Conservation (phyloP, 1,140 invertebrate species). For the Bombus pyrosoma region DNA sequence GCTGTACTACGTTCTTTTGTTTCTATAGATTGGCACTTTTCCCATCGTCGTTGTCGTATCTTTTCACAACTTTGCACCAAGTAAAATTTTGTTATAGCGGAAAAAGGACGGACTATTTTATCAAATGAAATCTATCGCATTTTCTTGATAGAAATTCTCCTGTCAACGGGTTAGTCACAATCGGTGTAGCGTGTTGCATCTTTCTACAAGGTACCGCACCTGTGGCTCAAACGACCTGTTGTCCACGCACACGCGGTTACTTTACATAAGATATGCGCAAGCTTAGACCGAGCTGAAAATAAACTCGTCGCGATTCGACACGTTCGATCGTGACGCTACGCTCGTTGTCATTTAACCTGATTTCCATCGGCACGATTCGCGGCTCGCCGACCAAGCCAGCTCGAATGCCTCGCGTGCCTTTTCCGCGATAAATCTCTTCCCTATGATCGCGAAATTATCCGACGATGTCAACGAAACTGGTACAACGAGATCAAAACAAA, state of each 20-base stretch:
- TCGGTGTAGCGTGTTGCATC: not conserved
- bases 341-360: conserved; percentile 62
- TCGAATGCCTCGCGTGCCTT: conserved; percentile 24
- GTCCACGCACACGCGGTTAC: conserved; percentile 64
- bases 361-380: conserved; percentile 57
- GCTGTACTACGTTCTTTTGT: not conserved
- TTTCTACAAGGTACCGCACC: conserved; percentile 47
- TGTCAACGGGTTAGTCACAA: not conserved
- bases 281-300: conserved; percentile 65
- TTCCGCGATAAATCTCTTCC: conserved; percentile 15
- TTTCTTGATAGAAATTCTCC: too few species aligned
- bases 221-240: conserved; percentile 57
- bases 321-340: conserved; percentile 58
- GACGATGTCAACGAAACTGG: not conserved
- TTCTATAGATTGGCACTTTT: not conserved
- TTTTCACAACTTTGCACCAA: not conserved
- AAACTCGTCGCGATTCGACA: conserved; percentile 66
- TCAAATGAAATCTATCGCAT: not conserved
- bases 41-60: not conserved
- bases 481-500: not conserved
- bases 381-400: not conserved
- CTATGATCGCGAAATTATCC: conserved; percentile 9
- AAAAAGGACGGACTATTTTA: too few species aligned
- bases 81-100: not conserved
- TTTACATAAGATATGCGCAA: conserved; percentile 70